These are phyloP conservation scores for Drosophila helvetica DNA, from an alignment of 2,888 invertebrate species.

Conservation along the genomic window DNA sequence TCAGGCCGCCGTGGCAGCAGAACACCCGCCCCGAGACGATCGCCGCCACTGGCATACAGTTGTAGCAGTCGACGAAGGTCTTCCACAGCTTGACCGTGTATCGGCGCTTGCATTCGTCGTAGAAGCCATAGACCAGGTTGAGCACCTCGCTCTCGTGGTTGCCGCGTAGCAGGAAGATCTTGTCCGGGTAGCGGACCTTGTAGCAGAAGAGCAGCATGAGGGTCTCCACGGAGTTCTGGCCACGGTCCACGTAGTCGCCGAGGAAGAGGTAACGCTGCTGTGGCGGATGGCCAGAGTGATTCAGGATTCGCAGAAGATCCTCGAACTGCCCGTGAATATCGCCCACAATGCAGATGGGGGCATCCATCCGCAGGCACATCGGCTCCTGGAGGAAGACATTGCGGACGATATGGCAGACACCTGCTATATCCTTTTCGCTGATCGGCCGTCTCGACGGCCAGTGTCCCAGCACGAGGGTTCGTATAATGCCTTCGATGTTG, in stretches of 20 bases:
- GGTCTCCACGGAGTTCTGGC: conserved; percentile 28
- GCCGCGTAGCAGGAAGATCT: conserved; percentile 35
- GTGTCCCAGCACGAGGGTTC: neutral
- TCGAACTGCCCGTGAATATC: conserved; percentile 37
- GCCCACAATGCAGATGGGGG: conserved; percentile 34
- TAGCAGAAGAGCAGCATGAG: conserved; percentile 26
- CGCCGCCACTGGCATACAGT: conserved; percentile 98
- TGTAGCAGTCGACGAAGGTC: conserved; percentile 99
- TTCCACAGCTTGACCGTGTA: conserved; percentile 99
- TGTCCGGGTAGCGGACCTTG: conserved; percentile 30
- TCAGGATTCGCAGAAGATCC: conserved; percentile 34
- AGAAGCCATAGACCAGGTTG: conserved; percentile 85
- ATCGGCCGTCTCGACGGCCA: neutral
- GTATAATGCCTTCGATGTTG: neutral
- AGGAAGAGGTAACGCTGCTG: conserved; percentile 25
- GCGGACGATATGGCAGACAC: neutral
- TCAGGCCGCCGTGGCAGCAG: conserved; percentile 91
- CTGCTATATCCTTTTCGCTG: neutral
- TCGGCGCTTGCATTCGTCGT: conserved; percentile 91
- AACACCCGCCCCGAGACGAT: conserved; percentile 92
- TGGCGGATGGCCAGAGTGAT: conserved; percentile 31
- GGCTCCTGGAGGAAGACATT: conserved; percentile 24
- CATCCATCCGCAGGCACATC: conserved; percentile 31
- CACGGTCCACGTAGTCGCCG: conserved; percentile 39
- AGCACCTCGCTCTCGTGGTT: conserved; percentile 39